Evolutionary conservation across 2,888 invertebrate species (phyloP).

Genomic region (Melikaiella ostensackeni): DNA sequence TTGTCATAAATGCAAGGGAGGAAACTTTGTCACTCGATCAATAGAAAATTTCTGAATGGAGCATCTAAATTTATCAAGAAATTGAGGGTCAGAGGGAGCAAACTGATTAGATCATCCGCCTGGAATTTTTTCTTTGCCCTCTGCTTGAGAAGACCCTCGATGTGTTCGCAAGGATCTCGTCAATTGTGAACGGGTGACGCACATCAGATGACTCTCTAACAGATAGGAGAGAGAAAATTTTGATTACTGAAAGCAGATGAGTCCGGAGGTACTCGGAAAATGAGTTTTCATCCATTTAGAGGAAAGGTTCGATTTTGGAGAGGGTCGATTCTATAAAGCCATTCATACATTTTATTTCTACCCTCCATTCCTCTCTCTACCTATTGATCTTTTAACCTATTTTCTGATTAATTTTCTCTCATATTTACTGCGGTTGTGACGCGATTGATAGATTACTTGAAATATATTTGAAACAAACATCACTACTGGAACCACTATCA

Average conservation of each 20-base stretch:
- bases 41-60: neutral
- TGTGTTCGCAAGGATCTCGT: neutral
- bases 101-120: neutral
- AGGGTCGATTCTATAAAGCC: neutral
- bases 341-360: neutral
- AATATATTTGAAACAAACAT: too few species aligned
- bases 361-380: too few species aligned
- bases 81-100: neutral
- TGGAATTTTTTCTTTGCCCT: neutral
- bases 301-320: neutral
- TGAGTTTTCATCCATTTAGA: neutral
- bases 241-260: neutral
- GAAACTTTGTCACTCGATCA: neutral
- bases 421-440: too few species aligned
- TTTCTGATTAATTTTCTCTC: neutral
- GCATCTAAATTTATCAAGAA: conserved; percentile 11
- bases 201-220: neutral
- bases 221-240: neutral
- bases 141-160: neutral
- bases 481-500: neutral
- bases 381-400: neutral
- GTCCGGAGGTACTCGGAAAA: neutral
- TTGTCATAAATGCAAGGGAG: neutral
- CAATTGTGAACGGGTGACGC: conserved; percentile 6
- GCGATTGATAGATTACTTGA: too few species aligned